Evolutionary conservation across 2,113 vertebrate species (phyloP).

Genomic region (Reinhardtius hippoglossoides): DNA sequence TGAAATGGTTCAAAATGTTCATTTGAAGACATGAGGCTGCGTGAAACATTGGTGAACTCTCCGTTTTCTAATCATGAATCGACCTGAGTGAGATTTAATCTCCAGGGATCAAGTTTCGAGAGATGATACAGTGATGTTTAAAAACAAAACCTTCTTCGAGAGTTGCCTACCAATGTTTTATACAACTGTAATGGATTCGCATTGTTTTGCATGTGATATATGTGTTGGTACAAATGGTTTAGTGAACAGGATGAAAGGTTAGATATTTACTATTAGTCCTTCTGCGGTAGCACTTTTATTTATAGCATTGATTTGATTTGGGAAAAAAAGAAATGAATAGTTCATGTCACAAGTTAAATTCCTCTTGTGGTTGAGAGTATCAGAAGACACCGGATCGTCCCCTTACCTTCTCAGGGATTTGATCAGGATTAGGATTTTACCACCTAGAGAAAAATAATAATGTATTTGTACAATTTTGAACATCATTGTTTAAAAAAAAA

Average conservation of each 20-base stretch:
- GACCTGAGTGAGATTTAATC: not conserved
- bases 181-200: slow-evolving; percentile 3
- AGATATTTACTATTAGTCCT: slow-evolving; percentile 20
- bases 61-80: not conserved
- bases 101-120: slow-evolving; percentile 4
- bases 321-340: slow-evolving; percentile 4
- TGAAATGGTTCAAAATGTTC: not conserved
- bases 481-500: not conserved
- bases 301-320: slow-evolving; percentile 26
- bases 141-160: slow-evolving; percentile 4
- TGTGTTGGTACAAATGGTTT: slow-evolving; percentile 23
- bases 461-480: not conserved
- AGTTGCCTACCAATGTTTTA: slow-evolving; percentile 31
- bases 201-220: slow-evolving; percentile 25
- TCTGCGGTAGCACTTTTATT: slow-evolving; percentile 58
- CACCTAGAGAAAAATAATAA: not conserved
- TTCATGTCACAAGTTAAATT: slow-evolving; percentile 2
- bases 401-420: slow-evolving; percentile 70
- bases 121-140: not conserved
- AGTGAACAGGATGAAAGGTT: slow-evolving; percentile 4
- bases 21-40: slow-evolving; percentile 5
- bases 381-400: slow-evolving; percentile 7
- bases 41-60: slow-evolving; percentile 40
- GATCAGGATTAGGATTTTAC: slow-evolving; percentile 42
- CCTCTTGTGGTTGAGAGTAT: not conserved